Evolutionary conservation across 2,888 invertebrate genomes (phyloP).

Genomic region (Drosophila atripex): DNA sequence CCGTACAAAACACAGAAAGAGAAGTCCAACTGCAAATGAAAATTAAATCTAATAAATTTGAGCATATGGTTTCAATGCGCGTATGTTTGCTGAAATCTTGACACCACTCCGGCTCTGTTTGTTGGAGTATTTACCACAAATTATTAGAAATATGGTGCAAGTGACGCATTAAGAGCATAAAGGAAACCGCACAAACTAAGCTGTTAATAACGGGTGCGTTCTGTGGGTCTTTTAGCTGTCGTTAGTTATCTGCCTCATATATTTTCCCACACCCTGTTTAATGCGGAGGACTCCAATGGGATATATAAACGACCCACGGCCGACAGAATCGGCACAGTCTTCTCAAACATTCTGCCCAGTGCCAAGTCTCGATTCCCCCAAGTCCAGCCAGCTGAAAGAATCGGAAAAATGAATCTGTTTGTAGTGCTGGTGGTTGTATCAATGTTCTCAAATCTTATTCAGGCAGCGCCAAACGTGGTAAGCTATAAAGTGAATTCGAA

Average conservation of each 20-base stretch:
- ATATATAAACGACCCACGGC: constrained; percentile 54
- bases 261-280: constrained; percentile 57
- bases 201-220: constrained; percentile 58
- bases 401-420: constrained; percentile 37
- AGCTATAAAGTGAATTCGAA: background rate
- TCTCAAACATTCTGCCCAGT: constrained; percentile 35
- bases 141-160: constrained; percentile 72
- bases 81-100: constrained; percentile 65
- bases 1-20: constrained; percentile 1
- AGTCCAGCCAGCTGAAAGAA: constrained; percentile 14
- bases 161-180: constrained; percentile 67
- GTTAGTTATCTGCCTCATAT: constrained; percentile 12
- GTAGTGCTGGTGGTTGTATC: constrained; percentile 32
- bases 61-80: constrained; percentile 66
- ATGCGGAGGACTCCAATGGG: constrained; percentile 9
- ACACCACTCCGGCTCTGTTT: constrained; percentile 61
- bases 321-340: constrained; percentile 43
- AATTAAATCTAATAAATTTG: constrained; percentile 56
- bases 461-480: constrained; percentile 39
- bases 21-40: constrained; percentile 31
- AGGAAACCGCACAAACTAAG: constrained; percentile 58
- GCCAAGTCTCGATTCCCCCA: constrained; percentile 20
- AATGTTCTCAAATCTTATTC: constrained; percentile 26
- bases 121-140: constrained; percentile 74
- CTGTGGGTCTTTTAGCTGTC: constrained; percentile 21